Percentiles rank a stretch among this genome's conserved stretches.
phyloP scores from a whole-genome alignment of 2,797 vertebrate genomes.

The Artibeus lituratus region DNA sequence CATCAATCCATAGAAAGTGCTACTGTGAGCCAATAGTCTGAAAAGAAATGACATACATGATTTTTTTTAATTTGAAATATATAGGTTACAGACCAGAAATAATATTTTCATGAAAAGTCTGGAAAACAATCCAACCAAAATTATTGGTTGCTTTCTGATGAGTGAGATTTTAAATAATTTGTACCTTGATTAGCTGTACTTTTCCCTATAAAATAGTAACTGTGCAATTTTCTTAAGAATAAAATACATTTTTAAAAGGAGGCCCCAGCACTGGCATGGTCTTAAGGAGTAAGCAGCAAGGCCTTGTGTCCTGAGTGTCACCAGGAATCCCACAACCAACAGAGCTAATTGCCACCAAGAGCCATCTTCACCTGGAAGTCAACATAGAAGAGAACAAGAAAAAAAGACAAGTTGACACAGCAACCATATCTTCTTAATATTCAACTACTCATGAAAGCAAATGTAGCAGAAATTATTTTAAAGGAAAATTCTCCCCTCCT shows the following conservation, averaged over 20 bases:
- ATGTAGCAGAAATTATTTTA: conserved; percentile 9
- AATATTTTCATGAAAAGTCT: background rate
- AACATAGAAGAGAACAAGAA: background rate
- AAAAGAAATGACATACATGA: background rate
- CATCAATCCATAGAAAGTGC: background rate
- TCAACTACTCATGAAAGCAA: conserved; percentile 11
- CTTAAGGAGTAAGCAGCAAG: background rate
- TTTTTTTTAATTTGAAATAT: background rate
- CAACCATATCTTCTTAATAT: conserved; percentile 11
- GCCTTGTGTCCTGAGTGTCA: background rate
- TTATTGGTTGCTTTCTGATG: background rate
- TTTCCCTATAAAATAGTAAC: background rate
- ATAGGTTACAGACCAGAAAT: background rate
- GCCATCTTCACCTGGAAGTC: background rate
- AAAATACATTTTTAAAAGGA: background rate
- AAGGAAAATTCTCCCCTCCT: background rate
- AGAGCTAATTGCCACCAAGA: background rate
- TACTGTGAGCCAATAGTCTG: background rate
- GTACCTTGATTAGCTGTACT: background rate
- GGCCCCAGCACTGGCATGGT: accelerated
- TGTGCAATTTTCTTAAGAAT: background rate
- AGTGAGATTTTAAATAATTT: background rate
- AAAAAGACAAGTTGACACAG: conserved; percentile 9
- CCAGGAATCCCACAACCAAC: background rate
- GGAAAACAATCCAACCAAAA: background rate